Conservation (phyloP, 2,888 invertebrate genomes). For the Volucella zonaria region DNA sequence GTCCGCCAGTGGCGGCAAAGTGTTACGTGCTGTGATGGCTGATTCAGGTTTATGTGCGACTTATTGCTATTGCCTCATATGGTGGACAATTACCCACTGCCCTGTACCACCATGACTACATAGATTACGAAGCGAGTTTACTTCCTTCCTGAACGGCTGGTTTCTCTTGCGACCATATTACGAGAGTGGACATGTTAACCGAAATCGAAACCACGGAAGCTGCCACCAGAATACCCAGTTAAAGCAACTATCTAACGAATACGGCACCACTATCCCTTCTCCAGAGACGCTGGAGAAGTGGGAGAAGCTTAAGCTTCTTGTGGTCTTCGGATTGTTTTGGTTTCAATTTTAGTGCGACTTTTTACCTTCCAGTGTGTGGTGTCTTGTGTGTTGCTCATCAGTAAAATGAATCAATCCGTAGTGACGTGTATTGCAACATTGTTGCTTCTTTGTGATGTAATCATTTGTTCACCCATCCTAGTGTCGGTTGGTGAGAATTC, state of each 20-base stretch:
- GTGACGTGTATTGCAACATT: conserved; percentile 53
- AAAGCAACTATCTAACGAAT: conserved; percentile 33
- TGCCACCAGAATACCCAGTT: conserved; percentile 11
- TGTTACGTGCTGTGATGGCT: conserved; percentile 34
- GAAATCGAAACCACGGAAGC: conserved; percentile 33
- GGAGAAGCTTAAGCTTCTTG: conserved; percentile 41
- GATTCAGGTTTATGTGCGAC: conserved; percentile 60
- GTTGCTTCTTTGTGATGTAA: conserved; percentile 62
- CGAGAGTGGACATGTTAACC: conserved; percentile 1
- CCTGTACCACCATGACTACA: conserved; percentile 26
- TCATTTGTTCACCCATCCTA: conserved; percentile 52
- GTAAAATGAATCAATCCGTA: conserved; percentile 52
- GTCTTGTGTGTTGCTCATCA: conserved; percentile 22
- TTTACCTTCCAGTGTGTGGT: conserved; percentile 35
- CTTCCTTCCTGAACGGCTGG: conserved; percentile 52
- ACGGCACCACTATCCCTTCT: conserved; percentile 40
- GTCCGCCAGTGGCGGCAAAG: conserved; percentile 34
- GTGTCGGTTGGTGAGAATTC: conserved; percentile 49
- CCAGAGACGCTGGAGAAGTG: conserved; percentile 24
- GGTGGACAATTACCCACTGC: conserved; percentile 54
- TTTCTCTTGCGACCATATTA: not conserved
- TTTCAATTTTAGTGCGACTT: conserved; percentile 63
- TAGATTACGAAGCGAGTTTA: not conserved
- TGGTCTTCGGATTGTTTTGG: conserved; percentile 23
- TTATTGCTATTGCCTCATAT: conserved; percentile 52